Base-by-base conservation (phyloP, 1,140 invertebrate species). In the Panagrolaimus sp. region DNA sequence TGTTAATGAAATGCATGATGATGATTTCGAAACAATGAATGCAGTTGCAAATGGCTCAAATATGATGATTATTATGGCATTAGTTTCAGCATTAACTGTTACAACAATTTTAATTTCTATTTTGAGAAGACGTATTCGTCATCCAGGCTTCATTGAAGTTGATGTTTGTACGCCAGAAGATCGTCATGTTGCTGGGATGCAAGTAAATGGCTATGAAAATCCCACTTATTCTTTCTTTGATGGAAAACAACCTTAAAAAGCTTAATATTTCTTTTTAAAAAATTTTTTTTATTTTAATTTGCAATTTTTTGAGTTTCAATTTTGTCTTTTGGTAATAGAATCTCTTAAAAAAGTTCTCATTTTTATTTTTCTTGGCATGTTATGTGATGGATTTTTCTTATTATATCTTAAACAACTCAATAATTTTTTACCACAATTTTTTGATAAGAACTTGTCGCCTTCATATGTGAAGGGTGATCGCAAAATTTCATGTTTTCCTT, bases 221-320 rank as follows among this genome's bases (percentile, higher is more conserved):
- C 96, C 96, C 71, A 98, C 95, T 78, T 98, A 98, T 88, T 96
- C 95, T 89, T 98, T 96, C 86, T 98, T 97, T 86, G 96, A 98
- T 67, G 46, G 51, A 79, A 79, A 53, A 23, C 72, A 65, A 71
- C 51, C 11, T 20, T n/a, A 4, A 25, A 25, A 27, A 57, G 27
- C 27, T n/a, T 57, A 16, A 25, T 57, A 20, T 57, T 16, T n/a
- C 27, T 57, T 57, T 20, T 57, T 11, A 20, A 57, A 25, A n/a
- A 57, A 20, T 57, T 9, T 57, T 57, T 20, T 27, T 57, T 57
- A 20, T n/a, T 11, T n/a, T 27, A 57, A 20, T 20, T 57, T 27
- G n/a, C 27, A 16, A 51, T 57, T 57, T 57, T 57, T n/a, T 57
- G 9, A n/a, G 20, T 20, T 57, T 57, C 16, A 57, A 25, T 57